These are phyloP conservation scores for Trichechus manatus DNA, from an alignment of 2,113 vertebrate genomes.

Conservation along the genomic window DNA sequence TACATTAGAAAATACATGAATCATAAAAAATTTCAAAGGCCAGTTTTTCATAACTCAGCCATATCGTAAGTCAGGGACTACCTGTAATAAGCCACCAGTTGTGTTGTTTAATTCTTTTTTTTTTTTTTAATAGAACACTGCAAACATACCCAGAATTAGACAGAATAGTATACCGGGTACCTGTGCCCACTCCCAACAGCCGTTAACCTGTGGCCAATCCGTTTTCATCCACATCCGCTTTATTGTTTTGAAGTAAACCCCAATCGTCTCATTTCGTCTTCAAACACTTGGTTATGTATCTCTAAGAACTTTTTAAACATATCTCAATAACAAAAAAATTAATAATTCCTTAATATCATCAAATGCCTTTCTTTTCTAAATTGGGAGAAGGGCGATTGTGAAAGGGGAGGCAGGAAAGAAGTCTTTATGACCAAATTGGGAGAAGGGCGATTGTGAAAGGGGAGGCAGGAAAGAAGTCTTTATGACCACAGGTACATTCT, in stretches of 20 bases:
- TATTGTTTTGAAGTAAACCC: conserved; percentile 7
- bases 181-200: neutral
- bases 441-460: neutral
- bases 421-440: neutral
- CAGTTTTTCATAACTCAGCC: too few relatives aligned
- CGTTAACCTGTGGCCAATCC: too few relatives aligned
- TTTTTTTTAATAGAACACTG: neutral
- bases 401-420: too few relatives aligned
- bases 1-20: too few relatives aligned
- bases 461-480: too few relatives aligned
- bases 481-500: too few relatives aligned
- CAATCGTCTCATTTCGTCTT: conserved; percentile 14
- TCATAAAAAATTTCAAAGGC: too few relatives aligned
- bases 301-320: neutral
- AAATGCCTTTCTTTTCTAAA: neutral
- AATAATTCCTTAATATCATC: neutral
- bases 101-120: neutral
- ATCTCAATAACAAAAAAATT: neutral
- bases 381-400: neutral
- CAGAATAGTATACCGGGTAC: neutral
- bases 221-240: neutral
- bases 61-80: too few relatives aligned
- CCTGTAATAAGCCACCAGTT: neutral
- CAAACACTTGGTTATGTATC: conserved; percentile 1
- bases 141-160: neutral